Percentiles rank a stretch among this genome's conserved stretches.
These are phyloP conservation scores for Tricholauxania praeusta DNA, from an alignment of 2,888 invertebrate species.

Conservation along the genomic window DNA sequence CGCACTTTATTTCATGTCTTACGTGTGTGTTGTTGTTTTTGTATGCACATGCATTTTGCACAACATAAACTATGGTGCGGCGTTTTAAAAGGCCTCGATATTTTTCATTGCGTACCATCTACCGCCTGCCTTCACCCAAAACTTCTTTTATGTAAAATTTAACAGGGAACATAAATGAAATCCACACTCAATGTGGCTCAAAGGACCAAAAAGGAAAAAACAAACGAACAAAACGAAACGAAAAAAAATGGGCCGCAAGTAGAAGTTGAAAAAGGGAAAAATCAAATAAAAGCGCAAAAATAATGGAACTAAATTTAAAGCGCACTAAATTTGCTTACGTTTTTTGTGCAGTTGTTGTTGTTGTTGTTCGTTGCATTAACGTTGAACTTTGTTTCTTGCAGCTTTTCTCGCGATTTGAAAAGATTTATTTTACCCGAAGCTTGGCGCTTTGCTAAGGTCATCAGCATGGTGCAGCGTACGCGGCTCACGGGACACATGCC, in stretches of 20 bases:
- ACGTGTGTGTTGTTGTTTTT: conserved; percentile 8
- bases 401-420: conserved; percentile 47
- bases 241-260: not conserved
- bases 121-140: no score
- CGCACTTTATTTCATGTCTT: conserved; percentile 58
- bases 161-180: conserved; percentile 39
- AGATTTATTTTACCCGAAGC: conserved; percentile 57
- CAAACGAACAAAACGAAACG: no score
- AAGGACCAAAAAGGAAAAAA: conserved; percentile 21
- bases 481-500: no score
- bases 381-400: conserved; percentile 48
- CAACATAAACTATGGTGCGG: conserved; percentile 36
- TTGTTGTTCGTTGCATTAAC: conserved; percentile 30
- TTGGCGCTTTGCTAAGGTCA: conserved; percentile 51
- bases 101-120: conserved; percentile 41
- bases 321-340: conserved; percentile 56
- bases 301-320: conserved; percentile 58
- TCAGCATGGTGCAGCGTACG: conserved; percentile 39
- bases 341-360: conserved; percentile 14
- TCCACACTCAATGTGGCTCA: conserved; percentile 30
- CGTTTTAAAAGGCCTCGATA: conserved; percentile 44
- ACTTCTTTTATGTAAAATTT: conserved; percentile 46
- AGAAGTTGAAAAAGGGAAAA: conserved; percentile 8
- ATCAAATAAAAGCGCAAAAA: conserved; percentile 45
- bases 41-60: conserved; percentile 24